Evolutionary conservation across 2,113 vertebrate genomes (phyloP).

Genomic region (Notarius lentiginosus): DNA sequence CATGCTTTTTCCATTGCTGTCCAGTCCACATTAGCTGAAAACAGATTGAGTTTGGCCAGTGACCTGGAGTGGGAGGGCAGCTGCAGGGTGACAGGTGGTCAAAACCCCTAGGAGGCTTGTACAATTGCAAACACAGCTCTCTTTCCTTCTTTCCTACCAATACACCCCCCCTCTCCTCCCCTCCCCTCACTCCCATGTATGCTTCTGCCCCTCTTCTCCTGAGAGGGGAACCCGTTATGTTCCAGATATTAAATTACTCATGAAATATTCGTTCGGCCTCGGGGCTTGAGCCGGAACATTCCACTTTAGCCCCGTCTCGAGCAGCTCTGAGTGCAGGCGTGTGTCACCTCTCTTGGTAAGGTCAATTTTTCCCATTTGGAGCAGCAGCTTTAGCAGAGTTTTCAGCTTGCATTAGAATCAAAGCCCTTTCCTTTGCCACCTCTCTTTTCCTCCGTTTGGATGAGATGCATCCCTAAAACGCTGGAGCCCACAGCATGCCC

Average conservation of each 20-base stretch:
- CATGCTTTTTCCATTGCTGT: conserved; percentile 11
- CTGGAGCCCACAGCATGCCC: conserved; percentile 60
- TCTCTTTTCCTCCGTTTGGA: conserved; percentile 34
- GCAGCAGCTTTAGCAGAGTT: conserved; percentile 62
- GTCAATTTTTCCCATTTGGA: conserved; percentile 77
- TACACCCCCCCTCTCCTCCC: conserved; percentile 22
- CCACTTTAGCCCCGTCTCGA: conserved; percentile 64
- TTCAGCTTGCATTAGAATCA: conserved; percentile 70
- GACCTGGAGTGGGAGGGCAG: conserved; percentile 39
- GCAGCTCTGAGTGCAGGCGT: conserved; percentile 61
- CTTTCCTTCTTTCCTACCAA: conserved; percentile 17
- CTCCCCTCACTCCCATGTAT: conserved; percentile 52
- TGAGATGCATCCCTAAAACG: conserved; percentile 51
- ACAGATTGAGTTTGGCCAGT: conserved; percentile 41
- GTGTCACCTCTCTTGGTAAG: conserved; percentile 69
- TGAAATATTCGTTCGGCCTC: conserved; percentile 76
- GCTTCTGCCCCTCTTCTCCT: conserved; percentile 60
- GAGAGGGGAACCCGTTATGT: conserved; percentile 65
- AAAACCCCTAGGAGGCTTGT: not conserved
- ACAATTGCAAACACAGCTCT: conserved; percentile 8
- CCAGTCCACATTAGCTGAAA: conserved; percentile 30
- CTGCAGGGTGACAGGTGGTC: conserved; percentile 40
- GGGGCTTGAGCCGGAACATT: conserved; percentile 63
- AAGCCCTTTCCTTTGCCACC: conserved; percentile 61
- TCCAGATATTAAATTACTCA: conserved; percentile 83